Evolutionary conservation across 30 jellyfish, hydroid and myxozoan genomes (phyloP).

Genomic region (Aurelia aurita complex sp. Pacific): DNA sequence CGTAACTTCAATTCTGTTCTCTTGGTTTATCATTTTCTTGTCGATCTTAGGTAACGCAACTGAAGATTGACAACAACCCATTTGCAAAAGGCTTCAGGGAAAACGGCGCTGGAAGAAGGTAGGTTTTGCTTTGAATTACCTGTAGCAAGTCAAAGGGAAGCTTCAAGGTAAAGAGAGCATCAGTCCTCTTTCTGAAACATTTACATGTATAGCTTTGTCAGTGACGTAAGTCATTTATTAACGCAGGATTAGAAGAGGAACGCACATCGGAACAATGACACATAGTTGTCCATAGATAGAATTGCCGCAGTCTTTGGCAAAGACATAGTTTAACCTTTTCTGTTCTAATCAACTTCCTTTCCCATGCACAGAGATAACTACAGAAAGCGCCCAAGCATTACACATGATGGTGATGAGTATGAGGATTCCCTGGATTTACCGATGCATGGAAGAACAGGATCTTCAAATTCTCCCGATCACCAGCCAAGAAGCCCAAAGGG

Average conservation of each 20-base stretch:
- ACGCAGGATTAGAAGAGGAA: too few species aligned
- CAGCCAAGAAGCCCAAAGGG: constrained; percentile 53
- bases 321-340: too few species aligned
- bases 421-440: constrained; percentile 42
- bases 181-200: too few species aligned
- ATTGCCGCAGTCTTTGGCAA: too few species aligned
- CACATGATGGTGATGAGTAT: constrained; percentile 53
- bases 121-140: background rate
- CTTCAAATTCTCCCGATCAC: constrained; percentile 35
- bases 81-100: constrained; percentile 97
- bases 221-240: too few species aligned
- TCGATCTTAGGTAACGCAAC: constrained; percentile 77
- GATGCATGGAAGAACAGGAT: constrained; percentile 23
- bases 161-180: too few species aligned
- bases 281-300: too few species aligned
- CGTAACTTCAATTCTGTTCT: background rate
- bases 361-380: constrained; percentile 39
- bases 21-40: background rate
- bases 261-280: too few species aligned
- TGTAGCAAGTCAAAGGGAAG: too few species aligned
- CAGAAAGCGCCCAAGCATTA: constrained; percentile 45
- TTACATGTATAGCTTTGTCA: too few species aligned
- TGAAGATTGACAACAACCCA: constrained; percentile 91
- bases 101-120: constrained; percentile 84
- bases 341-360: too few species aligned